Evolutionary conservation across 1,140 invertebrate genomes (phyloP), one percentile per base, ranked within the genome.

Genomic region (Geopemphigus sp.): DNA sequence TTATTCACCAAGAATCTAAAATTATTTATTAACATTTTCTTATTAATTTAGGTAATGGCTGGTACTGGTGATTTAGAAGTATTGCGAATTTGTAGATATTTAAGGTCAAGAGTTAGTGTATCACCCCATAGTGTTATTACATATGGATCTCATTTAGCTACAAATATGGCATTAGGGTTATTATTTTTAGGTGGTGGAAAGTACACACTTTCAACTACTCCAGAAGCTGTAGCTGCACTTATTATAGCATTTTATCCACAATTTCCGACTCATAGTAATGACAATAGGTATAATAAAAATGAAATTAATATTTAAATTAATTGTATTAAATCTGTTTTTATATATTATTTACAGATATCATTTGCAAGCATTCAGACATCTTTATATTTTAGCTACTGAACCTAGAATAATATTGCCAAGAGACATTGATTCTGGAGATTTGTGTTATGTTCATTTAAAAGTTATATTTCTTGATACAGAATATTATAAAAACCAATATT

Each of bases 221-320:
- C 94, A 5, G 89, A 91, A 82, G 91, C 95, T 15, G 89, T 98
- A 12, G 96, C 95, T 6, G 94, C 95, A 0, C 86, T 99, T 54
- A 87, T 98, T 54, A 94, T 94, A 84, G 93, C 97, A 2, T 93
- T 98, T 85, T 98, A 96, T 87, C 97, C 97, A 5, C 97, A 97
- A 86, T 98, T 96, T 86, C 97, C 97, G 61, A 95, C 93, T 5
- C 95, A 98, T 85, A 96, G 93, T 83, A 95, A 95, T 84, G 97
- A 98, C 85, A 98, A 98, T 85, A 91, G 94, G 91, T 94, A 86
- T 24, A 24, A 80, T 66, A 59, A 54, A 78, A 56, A 53, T 76
- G 64, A 39, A 76, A 81, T 2, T 54, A 26, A 26, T 24, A 54
- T 24, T 39, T 53, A 19, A 29, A 61, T 29, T 81, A 32, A 78